Base-by-base conservation (phyloP, 2,888 invertebrate genomes). In the Epirrhoe tristata region DNA sequence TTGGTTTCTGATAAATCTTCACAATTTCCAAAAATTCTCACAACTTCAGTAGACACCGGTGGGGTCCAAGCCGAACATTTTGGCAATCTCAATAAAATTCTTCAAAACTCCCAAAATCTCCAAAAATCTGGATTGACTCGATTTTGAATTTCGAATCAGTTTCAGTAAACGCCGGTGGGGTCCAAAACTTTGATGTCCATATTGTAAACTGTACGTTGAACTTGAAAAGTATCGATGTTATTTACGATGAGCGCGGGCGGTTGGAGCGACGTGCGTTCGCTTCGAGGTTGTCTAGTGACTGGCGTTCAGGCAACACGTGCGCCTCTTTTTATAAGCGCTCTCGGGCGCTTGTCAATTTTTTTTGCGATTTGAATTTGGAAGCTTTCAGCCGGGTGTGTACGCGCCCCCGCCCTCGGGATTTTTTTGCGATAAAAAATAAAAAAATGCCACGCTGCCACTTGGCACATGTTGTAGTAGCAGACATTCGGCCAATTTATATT, bases 291-390 rank as follows among this genome's bases (percentile, higher is more conserved):
- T 84, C 87, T 84, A 71, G 75, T 82, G 87, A 92, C 93, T 93
- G 85, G 81, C 81, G 75, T 64, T 78, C 76, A 80, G 77, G 48
- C 78, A 78, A 82, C 92, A 92, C 91, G 92, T 92, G 91, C 88
- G 85, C 77, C 70, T 75, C 74, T 82, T 87, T 93, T 87, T 93
- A 93, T 91, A 91, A 77, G 78, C 82, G 81, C 81, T 85, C 85
- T 86, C 84, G 86, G 80, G 84, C 87, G 83, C 82, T 88, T 86
- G 90, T 89, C 86, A 85, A 89, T 92, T 90, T 91, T 36, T 86
- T 91, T 93, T 90, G 91, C 90, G 85, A 88, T 89, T 89, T 82
- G 86, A 91, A 89, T 92, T 92, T 91, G 90, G 91, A 90, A 91
- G 91, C 91, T 93, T 92, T 91, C 91, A 91, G 91, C 88, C 85